Base-by-base conservation (phyloP, 2,888 invertebrate genomes). In the Cancer borealis region DNA sequence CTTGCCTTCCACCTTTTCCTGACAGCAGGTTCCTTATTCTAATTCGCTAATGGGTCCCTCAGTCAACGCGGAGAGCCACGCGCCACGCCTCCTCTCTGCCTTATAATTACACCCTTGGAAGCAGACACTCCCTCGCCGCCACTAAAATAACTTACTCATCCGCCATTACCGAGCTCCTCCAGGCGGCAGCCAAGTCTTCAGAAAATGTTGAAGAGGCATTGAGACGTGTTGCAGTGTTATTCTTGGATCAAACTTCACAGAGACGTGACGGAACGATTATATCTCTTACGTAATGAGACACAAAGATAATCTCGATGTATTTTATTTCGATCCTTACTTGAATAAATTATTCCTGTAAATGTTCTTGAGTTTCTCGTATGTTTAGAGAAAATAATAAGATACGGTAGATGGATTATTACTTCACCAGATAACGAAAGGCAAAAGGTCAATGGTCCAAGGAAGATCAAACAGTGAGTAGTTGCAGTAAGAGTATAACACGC, bases 11-110 rank as follows among this genome's bases (percentile, higher is more conserved):
- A 79, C 79, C 79, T 79, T 79, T 30, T 21, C 79, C 79, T 79
- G 79, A 79, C 79, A 79, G 79, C 30, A 30, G 79, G 79, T 79
- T 79, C 79, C 79, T 79, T 79, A 79, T 79, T 79, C 79, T 79
- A 79, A 79, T 79, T 79, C 79, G 79, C 79, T 79, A 79, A 79
- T 79, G 79, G 79, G 26, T 79, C 79, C 79, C 30, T 79, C 79
- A 79, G 26, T 79, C 79, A 79, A 30, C 79, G 30, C 79, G 30
- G 79, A 79, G 79, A 79, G 79, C 79, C 79, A 26, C 79, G 30
- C 79, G 30, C 79, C 79, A 30, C 79, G 30, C 79, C 79, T 79
- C 79, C 79, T 79, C 79, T 30, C 30, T 26, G 79, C 79, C 79
- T 79, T 79, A 79, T 79, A 79, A 79, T 79, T 79, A 79, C 79